Conservation (phyloP, 35 echinoderm and acorn worm genomes). For the Strongylocentrotus purpuratus region DNA sequence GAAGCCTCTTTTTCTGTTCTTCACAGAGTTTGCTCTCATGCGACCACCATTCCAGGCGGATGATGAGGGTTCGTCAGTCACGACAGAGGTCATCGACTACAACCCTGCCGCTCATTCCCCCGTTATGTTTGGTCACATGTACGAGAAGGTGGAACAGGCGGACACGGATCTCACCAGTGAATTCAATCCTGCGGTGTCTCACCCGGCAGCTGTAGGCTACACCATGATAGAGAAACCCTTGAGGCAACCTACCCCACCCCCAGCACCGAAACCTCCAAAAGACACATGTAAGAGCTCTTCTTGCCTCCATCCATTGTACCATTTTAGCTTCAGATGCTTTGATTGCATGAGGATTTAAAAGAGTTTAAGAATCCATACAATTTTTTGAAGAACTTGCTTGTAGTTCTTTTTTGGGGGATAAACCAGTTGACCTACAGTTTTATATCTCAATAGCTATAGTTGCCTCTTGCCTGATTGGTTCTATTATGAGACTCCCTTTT, state of each 20-base stretch:
- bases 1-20: background rate
- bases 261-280: slow-evolving; percentile 83
- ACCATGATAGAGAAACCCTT: slow-evolving; percentile 88
- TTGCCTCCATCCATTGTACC: too few relatives aligned
- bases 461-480: too few relatives aligned
- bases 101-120: slow-evolving; percentile 87
- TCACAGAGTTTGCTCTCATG: slow-evolving; percentile 88
- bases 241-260: slow-evolving; percentile 65
- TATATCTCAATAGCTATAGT: too few relatives aligned
- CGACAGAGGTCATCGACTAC: slow-evolving; percentile 91
- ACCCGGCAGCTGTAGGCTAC: slow-evolving; percentile 94
- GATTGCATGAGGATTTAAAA: too few relatives aligned
- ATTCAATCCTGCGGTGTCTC: slow-evolving; percentile 88
- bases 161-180: slow-evolving; percentile 69
- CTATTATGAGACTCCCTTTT: too few relatives aligned
- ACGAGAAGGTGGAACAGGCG: slow-evolving; percentile 57
- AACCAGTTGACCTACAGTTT: too few relatives aligned
- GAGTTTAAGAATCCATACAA: too few relatives aligned
- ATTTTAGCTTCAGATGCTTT: too few relatives aligned
- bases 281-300: slow-evolving; percentile 76
- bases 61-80: slow-evolving; percentile 89
- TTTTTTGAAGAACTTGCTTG: too few relatives aligned
- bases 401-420: too few relatives aligned
- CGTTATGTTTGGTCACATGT: slow-evolving; percentile 95
- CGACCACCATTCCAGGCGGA: slow-evolving; percentile 86